Evolutionary conservation across 1,140 invertebrate species (phyloP), one percentile per base, ranked within the genome.

Genomic region (Drosophila nigromelanica): DNA sequence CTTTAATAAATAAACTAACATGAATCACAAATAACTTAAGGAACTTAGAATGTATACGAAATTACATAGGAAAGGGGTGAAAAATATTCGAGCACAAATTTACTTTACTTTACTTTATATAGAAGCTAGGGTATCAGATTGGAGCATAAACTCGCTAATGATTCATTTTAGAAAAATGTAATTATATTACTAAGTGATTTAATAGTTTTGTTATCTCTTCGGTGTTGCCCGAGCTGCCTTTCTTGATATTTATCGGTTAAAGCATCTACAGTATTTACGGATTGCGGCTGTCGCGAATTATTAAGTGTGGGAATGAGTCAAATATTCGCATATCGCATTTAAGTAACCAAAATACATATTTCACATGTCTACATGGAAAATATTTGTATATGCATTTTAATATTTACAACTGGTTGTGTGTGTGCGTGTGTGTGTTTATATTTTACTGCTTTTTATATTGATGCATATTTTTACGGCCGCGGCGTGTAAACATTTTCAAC

Each of bases 331-430:
- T 87, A 78, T 35, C 78, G 66, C 61, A 68, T 86, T 87, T 70
- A 81, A 86, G 82, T 81, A 87, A 79, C 79, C 76, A 72, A 83
- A 68, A 85, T 83, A 62, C 66, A 85, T 83, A 89, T 83, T 80
- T 73, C 62, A 50, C 69, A 37, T 72, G 66, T 83, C 69, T 62
- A 79, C 52, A 64, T 83, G 59, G 15, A 40, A 74, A 83, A 80
- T 83, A 83, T 83, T 86, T 86, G 68, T 67, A 33, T 64, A 87
- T 87, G 72, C 69, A 76, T 87, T 86, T 78, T 82, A 81, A 86
- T 82, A 78, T 86, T 87, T 78, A 82, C 82, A 61, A 11, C 47
- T 14, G 50, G 39, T 24, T 50, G 33, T 10, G 6, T 60, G 39
- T 60, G 35, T 40, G 10, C 48, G 30, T 63, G 18, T 42, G 33